Conservation (phyloP, 2,113 vertebrate genomes). For the Budorcas taxicolor region DNA sequence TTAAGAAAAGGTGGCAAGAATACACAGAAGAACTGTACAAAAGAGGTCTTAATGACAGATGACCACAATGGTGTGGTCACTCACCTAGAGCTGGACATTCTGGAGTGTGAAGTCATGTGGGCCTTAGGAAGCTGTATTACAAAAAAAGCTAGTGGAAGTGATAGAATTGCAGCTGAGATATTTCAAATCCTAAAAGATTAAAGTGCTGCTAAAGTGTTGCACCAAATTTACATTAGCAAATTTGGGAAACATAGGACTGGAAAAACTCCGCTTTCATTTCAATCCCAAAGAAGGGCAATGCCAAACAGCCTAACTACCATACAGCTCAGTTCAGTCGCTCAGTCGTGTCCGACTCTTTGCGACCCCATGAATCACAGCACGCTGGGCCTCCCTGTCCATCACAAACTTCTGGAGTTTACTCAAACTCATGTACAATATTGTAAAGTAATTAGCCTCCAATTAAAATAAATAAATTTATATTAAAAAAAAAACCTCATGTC, state of each 20-base stretch:
- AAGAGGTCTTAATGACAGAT: neutral
- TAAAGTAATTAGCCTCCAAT: too few species aligned
- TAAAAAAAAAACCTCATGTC: too few species aligned
- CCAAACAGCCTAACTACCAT: neutral
- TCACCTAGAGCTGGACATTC: neutral
- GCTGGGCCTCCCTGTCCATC: too few species aligned
- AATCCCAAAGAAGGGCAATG: neutral
- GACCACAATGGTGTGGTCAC: neutral
- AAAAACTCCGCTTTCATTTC: neutral
- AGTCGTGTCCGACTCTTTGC: fast-evolving
- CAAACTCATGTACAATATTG: too few species aligned
- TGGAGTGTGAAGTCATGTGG: neutral
- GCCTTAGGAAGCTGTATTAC: neutral
- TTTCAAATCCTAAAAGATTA: neutral
- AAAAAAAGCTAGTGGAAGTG: neutral
- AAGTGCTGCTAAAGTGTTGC: neutral
- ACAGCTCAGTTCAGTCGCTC: too few species aligned
- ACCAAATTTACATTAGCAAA: neutral
- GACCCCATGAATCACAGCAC: too few species aligned
- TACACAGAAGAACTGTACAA: neutral
- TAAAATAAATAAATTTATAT: too few species aligned
- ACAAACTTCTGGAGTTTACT: too few species aligned
- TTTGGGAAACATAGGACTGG: neutral
- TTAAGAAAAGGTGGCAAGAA: neutral
- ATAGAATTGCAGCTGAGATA: neutral